Base-by-base conservation (phyloP, 2,888 invertebrate genomes). In the Pimpla rufipes region DNA sequence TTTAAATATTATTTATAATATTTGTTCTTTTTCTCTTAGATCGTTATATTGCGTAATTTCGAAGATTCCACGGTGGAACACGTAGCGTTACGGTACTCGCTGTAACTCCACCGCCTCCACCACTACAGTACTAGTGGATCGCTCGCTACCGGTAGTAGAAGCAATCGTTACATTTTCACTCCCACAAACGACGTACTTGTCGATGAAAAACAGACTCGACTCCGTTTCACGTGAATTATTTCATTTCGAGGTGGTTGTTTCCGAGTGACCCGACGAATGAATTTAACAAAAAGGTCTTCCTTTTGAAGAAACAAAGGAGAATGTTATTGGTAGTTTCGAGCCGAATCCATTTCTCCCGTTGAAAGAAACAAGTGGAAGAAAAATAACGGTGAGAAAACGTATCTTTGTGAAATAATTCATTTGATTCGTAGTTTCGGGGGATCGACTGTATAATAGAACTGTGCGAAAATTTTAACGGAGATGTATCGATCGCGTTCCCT, bases 11-110 rank as follows among this genome's bases (percentile, higher is more conserved):
- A 45, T 66, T 71, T 64, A 40, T 67, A 57, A 55, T 50, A 62
- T 42, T 74, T 40, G 18, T 64, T 40, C 11, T 47, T 45, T 47
- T 71, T 50, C 40, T 57, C 62, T 80, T 68, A 73, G 55, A 71
- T 67, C n/a, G 57, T 73, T 73, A 79, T 74, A 74, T 79, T 74
- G 79, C 79, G 79, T 57, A 73, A 73, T 66, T 66, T 71, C 50
- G 13, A 78, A 68, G 68, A 70, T 70, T 70, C 16, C 62, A 62
- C 64, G 13, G 70, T 71, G 64, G 62, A 35, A 52, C 52, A 45
- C 70, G 40, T 42, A 73, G 62, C 70, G 16, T 78, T 68, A 47
- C 13, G 16, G 67, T 68, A 68, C 21, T 66, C 50, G 37, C 47
- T 47, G 77, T 50, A 68, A 40, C 29, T n/a, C n/a, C n/a, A n/a